phyloP scores from a whole-genome alignment of 2,113 vertebrate genomes.

The Crotalus tigris region DNA sequence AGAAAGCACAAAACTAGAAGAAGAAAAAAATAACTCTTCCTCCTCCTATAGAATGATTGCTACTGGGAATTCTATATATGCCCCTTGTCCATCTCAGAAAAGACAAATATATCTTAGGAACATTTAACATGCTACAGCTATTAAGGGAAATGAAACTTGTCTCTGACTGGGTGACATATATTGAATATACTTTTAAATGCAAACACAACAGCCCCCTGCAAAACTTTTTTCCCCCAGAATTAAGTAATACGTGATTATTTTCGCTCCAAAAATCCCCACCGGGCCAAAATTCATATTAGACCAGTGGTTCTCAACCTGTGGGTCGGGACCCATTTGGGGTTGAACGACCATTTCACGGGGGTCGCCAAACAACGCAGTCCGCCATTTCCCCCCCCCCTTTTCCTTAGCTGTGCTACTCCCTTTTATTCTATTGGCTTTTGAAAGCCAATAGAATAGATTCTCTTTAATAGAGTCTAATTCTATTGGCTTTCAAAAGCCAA shows the following conservation, averaged over 20 bases:
- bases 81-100: conserved; percentile 33
- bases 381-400: too few species aligned
- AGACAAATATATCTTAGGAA: neutral
- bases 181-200: conserved; percentile 28
- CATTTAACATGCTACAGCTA: neutral
- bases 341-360: too few species aligned
- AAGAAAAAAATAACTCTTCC: neutral
- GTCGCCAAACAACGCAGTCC: too few species aligned
- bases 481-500: too few species aligned
- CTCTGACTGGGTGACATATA: conserved; percentile 23
- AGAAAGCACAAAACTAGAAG: conserved; percentile 19
- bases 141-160: conserved; percentile 26
- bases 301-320: too few species aligned
- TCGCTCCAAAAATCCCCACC: neutral
- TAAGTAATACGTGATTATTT: neutral
- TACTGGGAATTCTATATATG: conserved; percentile 29
- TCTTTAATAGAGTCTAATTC: too few species aligned
- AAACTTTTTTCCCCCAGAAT: neutral
- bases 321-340: too few species aligned
- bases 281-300: neutral
- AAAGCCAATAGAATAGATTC: too few species aligned
- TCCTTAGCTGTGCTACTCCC: too few species aligned
- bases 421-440: too few species aligned
- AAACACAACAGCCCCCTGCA: conserved; percentile 42
- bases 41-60: neutral